These are phyloP conservation scores for Gila robusta DNA, from an alignment of 2,797 vertebrate species.

Conservation along the genomic window DNA sequence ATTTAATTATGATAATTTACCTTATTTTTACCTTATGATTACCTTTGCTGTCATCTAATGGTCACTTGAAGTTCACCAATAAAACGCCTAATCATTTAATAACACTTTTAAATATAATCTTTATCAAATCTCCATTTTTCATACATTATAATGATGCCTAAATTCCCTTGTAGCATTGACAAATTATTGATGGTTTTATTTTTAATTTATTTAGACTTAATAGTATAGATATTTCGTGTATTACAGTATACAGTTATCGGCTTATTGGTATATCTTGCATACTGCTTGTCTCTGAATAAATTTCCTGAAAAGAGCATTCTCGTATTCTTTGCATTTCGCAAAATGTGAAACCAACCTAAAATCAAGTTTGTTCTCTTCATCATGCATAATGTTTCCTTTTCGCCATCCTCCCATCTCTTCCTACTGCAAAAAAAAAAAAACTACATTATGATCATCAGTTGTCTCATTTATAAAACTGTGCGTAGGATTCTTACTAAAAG, in stretches of 20 bases:
- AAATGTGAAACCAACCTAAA: conserved; percentile 5
- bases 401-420: neutral
- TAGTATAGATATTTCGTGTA: neutral
- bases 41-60: neutral
- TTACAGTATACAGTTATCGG: neutral
- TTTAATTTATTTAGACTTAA: neutral
- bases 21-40: neutral
- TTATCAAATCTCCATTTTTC: neutral
- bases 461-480: too few species aligned
- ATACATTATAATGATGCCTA: neutral
- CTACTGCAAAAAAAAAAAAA: conserved; percentile 10
- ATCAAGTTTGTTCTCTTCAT: neutral
- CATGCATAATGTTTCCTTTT: conserved; percentile 1
- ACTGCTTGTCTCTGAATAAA: neutral
- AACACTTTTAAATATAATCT: neutral
- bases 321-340: neutral
- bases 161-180: neutral
- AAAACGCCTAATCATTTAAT: neutral
- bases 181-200: neutral
- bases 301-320: too few species aligned
- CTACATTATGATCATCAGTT: neutral
- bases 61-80: neutral
- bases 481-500: too few species aligned
- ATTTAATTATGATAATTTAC: neutral
- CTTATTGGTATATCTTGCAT: neutral